A percentile compares a stretch with the other conserved stretches of the same genome.
These are phyloP conservation scores for Ophion slaviceki DNA, from an alignment of 2,888 invertebrate species.

Conservation along the genomic window DNA sequence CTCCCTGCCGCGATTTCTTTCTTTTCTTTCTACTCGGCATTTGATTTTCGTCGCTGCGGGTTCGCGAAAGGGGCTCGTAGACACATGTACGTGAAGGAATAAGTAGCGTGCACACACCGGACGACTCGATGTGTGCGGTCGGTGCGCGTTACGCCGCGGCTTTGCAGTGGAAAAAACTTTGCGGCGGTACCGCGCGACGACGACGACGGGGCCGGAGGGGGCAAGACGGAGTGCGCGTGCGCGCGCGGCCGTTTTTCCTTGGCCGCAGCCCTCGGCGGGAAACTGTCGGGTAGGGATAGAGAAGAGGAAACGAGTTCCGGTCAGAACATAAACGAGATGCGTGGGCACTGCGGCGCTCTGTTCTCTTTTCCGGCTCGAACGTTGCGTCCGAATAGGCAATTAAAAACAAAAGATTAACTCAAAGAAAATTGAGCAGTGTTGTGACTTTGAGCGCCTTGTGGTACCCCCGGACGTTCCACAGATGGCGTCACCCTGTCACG, in stretches of 20 bases:
- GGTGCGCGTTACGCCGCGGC: slow-evolving; percentile 12
- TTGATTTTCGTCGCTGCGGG: slow-evolving; percentile 38
- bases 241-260: slow-evolving; percentile 6
- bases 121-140: neutral
- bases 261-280: slow-evolving; percentile 48
- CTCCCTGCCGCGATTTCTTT: neutral
- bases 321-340: slow-evolving; percentile 56
- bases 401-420: neutral
- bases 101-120: slow-evolving; percentile 16
- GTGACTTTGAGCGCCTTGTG: neutral
- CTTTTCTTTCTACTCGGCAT: slow-evolving; percentile 17
- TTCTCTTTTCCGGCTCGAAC: slow-evolving; percentile 15
- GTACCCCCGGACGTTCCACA: neutral
- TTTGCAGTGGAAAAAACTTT: slow-evolving; percentile 25
- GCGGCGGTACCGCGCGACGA: neutral
- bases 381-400: neutral
- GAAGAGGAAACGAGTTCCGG: slow-evolving; percentile 59
- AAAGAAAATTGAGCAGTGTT: neutral
- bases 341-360: slow-evolving; percentile 12
- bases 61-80: slow-evolving; percentile 24
- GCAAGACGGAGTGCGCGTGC: neutral
- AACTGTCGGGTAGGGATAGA: slow-evolving; percentile 12
- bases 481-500: neutral
- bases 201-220: neutral
- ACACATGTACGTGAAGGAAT: slow-evolving; percentile 11